Evolutionary conservation across 1,140 invertebrate genomes (phyloP), one percentile per base, ranked within the genome.

Genomic region (Mycetomoellerius zeteki): DNA sequence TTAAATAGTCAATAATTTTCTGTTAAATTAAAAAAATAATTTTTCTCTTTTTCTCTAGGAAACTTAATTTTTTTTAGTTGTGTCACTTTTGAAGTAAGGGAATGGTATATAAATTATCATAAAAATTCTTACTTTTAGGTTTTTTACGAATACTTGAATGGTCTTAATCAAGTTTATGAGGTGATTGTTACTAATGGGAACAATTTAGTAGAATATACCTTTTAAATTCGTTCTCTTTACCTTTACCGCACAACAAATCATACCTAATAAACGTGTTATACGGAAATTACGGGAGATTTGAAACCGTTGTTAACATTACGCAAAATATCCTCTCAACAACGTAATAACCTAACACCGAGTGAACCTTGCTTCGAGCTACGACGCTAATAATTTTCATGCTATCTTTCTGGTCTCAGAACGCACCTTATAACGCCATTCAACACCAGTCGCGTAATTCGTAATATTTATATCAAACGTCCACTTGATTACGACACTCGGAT

Each of bases 381-480:
- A 30, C 21, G 30, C 33, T 60, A 84, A 84, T 84, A 27, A 84
- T 50, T 73, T 84, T 24, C 43, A 60, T 52, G 12, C 69, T 84
- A 33, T 50, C 67, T 50, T 47, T 72, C 67, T 21, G 52, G 16
- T 30, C 12, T 12, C 43, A 4, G 8, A n/a, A 19, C 19, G 64
- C 16, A n/a, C 7, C 60, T 30, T 24, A 12, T 7, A n/a, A 12
- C 30, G 1, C 3, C 33, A 33, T 24, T 81, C 56, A 16, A 30
- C 43, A 16, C n/a, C 76, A 27, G 7, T 10, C 47, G 62, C 16
- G 60, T 12, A 52, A 56, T 84, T 84, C 37, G 27, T 60, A 84
- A 84, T 58, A 37, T 56, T 62, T 27, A 21, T 73, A 62, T 73
- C 69, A 84, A 84, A 82, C 54, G 37, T 50, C 37, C 24, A 43